Evolutionary conservation across 2,797 vertebrate genomes (phyloP), one percentile per base, ranked within the genome.

Genomic region (Acridotheres tristis): DNA sequence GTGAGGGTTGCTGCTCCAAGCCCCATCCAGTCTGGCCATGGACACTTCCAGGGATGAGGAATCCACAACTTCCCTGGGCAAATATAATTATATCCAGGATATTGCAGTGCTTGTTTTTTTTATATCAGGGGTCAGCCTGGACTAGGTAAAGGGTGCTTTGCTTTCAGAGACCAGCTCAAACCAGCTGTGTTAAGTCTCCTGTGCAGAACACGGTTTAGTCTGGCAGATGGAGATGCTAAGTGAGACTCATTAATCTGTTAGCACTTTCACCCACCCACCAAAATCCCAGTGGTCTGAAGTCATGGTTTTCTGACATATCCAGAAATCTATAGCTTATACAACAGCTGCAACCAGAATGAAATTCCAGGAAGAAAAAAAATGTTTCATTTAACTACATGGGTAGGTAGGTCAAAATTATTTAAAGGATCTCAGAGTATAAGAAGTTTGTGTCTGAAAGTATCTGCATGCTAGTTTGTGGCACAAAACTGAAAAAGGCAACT

Each of bases 251-350:
- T 95, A 95, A 96, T 96, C 94, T 94, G 88, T 96, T 96, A 95
- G 84, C 94, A 82, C 94, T 96, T 95, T 95, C 80, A 94, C 92
- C 89, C 95, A 95, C 89, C 95, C 95, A 96, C 85, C 66, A 2
- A 92, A 94, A 83, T 94, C 95, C 96, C 96, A 88, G 89, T 55
- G 92, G 96, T 89, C 90, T 94, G 93, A 94, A 96, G 92, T 96
- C 90, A 96, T 67, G 84, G 75, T 75, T 96, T 96, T 80, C 78
- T 92, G 90, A 93, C 89, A 89, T 62, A 83, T 74, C 72, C 88
- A 90, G 89, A 85, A 93, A 94, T 80, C 82, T 73, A 93, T 91
- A 91, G 89, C 81, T 93, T 42, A 32, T 48, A 80, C 82, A 94
- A 95, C 96, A 97, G 95, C 93, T 97, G 96, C 94, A 91, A 83